Conservation (phyloP, 2,113 vertebrate species). For the Xiphorhynchus elegans region DNA sequence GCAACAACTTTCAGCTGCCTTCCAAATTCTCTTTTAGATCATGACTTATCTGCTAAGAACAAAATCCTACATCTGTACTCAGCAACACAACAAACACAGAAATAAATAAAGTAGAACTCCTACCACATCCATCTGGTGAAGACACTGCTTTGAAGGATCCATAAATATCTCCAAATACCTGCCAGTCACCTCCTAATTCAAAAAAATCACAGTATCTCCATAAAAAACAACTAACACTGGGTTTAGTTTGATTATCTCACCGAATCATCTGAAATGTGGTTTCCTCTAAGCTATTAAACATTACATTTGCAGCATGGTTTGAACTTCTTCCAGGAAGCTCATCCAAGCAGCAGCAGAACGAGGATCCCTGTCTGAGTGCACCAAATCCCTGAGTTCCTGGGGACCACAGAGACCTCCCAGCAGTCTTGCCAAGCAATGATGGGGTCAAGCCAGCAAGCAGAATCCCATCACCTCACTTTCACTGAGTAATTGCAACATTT, state of each 20-base stretch:
- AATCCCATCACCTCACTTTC: accelerated
- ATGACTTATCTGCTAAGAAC: background rate
- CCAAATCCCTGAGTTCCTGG: accelerated
- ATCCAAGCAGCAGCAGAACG: background rate
- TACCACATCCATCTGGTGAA: background rate
- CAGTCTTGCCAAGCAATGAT: accelerated
- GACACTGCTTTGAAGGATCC: background rate
- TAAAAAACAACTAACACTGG: background rate
- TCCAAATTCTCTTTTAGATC: background rate
- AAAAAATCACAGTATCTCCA: background rate
- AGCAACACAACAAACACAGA: background rate
- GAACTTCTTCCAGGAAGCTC: background rate
- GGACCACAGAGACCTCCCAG: background rate
- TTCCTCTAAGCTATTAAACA: background rate
- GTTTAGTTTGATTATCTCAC: background rate
- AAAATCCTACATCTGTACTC: background rate
- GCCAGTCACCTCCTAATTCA: no score
- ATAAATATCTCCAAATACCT: background rate
- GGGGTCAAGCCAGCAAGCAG: accelerated
- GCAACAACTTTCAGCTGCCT: background rate
- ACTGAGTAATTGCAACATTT: accelerated
- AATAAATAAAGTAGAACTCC: background rate
- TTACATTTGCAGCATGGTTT: background rate
- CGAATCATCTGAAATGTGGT: background rate
- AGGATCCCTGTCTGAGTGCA: background rate